phyloP scores from a whole-genome alignment of 2,888 invertebrate species.

The Clistopyga incitator region DNA sequence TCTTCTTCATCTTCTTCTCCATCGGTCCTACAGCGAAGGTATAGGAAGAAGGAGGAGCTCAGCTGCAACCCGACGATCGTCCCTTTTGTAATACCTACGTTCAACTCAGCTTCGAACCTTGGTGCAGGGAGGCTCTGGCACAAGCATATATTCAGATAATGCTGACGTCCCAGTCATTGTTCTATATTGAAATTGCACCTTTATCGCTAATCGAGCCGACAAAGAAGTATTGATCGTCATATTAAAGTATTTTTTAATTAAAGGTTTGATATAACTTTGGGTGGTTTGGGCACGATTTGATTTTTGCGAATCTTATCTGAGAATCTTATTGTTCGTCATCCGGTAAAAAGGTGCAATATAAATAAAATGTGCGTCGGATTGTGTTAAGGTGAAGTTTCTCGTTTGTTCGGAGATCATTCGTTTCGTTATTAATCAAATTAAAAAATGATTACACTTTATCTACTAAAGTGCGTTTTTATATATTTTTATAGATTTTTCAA shows the following conservation, averaged over 20 bases:
- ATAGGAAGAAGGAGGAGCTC: conserved; percentile 12
- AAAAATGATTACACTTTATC: too few species aligned
- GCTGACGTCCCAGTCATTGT: neutral
- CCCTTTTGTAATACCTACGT: conserved; percentile 28
- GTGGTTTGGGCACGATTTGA: neutral
- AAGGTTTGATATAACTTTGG: neutral
- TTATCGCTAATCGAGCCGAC: neutral
- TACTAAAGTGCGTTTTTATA: too few species aligned
- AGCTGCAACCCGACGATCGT: neutral
- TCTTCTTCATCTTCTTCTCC: conserved; percentile 15
- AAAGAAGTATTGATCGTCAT: neutral
- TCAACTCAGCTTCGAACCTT: neutral
- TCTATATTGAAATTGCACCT: too few species aligned
- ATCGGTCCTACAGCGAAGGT: neutral
- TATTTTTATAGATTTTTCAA: neutral
- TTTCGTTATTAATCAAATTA: too few species aligned
- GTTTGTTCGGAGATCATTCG: too few species aligned
- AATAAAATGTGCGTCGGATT: neutral
- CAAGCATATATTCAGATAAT: conserved; percentile 13
- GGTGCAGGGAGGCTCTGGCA: neutral
- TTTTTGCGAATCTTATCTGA: too few species aligned
- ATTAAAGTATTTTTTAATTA: neutral
- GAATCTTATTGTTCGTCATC: too few species aligned
- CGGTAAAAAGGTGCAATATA: too few species aligned
- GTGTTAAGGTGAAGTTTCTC: neutral